Evolutionary conservation across 2,888 invertebrate species (phyloP), one percentile per base, ranked within the genome.

Genomic region (Parnassius mnemosyne): DNA sequence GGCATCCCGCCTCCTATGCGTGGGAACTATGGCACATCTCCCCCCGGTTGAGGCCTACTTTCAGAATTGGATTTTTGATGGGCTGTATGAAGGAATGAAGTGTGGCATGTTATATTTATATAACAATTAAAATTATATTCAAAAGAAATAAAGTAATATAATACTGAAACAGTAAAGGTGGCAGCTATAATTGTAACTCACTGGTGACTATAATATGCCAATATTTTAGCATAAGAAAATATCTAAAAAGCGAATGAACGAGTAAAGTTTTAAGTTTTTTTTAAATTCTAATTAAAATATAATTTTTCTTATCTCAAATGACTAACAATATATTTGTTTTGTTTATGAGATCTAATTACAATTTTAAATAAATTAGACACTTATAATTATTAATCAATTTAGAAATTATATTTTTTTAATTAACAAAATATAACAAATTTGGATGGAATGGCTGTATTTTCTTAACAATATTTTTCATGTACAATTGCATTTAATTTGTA

Each of bases 311-410:
- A 50, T 50, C 34, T 42, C 42, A 16, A 57, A 9, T n/a, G 13
- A 57, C 43, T 51, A 44, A 20, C 50, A 34, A 34, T 34, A 34
- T 34, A 34, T 34, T 34, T 7, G 34, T 34, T 42, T 16, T 54
- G 20, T 25, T 16, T 50, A 11, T 60, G 60, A 60, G 60, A 60
- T 60, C 60, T 25, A 60, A 47, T 49, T 42, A 46, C n/a, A 43
- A 13, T 51, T 57, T 59, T 41, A n/a, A 7, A 53, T 10, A 16
- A 42, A 42, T 53, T 16, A 53, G 53, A 41, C 25, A 43, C 9
- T 42, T 51, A 52, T 2, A 12, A 12, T 43, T 43, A 43, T 10
- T 43, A n/a, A 12, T 46, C 7, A 12, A 5, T 46, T 46, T 46
- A 7, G 46, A n/a, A 12, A 9, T 11, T 43, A 11, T 43, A 43